Percentiles rank a stretch among this genome's conserved stretches.
Conservation (phyloP, 2,888 invertebrate genomes). For the Drosophila parthenogenetica region DNA sequence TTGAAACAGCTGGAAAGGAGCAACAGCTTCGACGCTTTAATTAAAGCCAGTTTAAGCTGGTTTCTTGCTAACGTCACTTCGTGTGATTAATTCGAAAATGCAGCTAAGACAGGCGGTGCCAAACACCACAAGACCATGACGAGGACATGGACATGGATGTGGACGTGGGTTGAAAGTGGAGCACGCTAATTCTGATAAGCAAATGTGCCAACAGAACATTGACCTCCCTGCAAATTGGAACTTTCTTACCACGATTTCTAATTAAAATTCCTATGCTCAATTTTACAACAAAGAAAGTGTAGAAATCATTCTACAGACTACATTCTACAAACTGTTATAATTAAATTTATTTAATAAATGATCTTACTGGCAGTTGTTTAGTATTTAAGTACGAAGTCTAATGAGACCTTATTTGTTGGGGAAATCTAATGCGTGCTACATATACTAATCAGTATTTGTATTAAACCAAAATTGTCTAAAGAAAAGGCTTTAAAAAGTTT, state of each 20-base stretch:
- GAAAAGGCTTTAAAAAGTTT: too few relatives aligned
- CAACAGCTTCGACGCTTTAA: conserved; percentile 17
- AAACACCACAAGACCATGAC: background rate
- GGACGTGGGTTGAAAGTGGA: background rate
- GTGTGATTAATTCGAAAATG: conserved; percentile 38
- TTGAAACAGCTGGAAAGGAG: background rate
- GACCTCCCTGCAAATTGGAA: conserved; percentile 17
- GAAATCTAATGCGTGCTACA: too few relatives aligned
- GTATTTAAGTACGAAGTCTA: too few relatives aligned
- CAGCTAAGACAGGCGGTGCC: conserved; percentile 17
- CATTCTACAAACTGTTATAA: too few relatives aligned
- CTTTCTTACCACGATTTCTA: background rate
- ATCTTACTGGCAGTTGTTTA: too few relatives aligned
- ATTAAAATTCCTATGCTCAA: background rate
- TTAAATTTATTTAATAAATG: too few relatives aligned
- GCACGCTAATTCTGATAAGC: conserved; percentile 43
- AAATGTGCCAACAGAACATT: conserved; percentile 40
- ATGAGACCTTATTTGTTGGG: too few relatives aligned
- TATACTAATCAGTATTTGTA: too few relatives aligned
- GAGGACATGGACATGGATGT: background rate
- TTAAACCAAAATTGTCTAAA: too few relatives aligned
- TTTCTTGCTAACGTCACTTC: conserved; percentile 5
- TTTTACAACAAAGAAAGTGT: too few relatives aligned
- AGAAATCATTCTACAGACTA: too few relatives aligned
- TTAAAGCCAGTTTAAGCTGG: conserved; percentile 27